These are phyloP conservation scores for Salpingus planirostris DNA, from an alignment of 2,888 invertebrate species.

Conservation along the genomic window DNA sequence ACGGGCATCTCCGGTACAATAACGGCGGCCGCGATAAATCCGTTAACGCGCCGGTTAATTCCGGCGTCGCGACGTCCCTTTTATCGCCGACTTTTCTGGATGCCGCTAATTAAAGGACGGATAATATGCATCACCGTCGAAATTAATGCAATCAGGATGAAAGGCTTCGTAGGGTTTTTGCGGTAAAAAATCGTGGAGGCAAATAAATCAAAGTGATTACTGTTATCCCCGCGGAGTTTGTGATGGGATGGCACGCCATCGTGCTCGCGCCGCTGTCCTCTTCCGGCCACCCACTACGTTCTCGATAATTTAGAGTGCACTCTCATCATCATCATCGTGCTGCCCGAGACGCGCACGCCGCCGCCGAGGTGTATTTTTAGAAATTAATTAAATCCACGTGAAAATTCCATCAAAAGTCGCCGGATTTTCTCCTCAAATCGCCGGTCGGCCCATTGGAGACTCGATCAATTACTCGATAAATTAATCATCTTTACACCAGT, in stretches of 20 bases:
- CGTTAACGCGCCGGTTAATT: too few species aligned
- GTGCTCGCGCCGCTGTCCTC: slow-evolving; percentile 3
- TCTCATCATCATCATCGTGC: too few species aligned
- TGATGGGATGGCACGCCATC: slow-evolving; percentile 7
- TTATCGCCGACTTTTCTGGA: too few species aligned
- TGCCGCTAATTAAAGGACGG: slow-evolving; percentile 13
- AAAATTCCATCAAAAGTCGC: too few species aligned
- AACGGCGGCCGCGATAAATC: too few species aligned
- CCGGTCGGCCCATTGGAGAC: too few species aligned
- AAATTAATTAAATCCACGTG: slow-evolving; percentile 19
- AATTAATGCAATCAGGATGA: slow-evolving; percentile 10
- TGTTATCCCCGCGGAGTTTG: slow-evolving; percentile 7
- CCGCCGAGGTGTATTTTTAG: slow-evolving; percentile 17
- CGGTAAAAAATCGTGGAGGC: slow-evolving; percentile 10
- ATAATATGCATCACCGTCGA: slow-evolving; percentile 7
- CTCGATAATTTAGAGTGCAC: slow-evolving; percentile 16
- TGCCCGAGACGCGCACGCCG: slow-evolving; percentile 8
- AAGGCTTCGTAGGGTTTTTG: slow-evolving; percentile 6
- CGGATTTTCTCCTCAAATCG: too few species aligned
- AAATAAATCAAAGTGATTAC: slow-evolving; percentile 14
- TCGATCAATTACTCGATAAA: too few species aligned
- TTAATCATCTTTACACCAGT: too few species aligned
- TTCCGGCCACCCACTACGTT: slow-evolving; percentile 14
- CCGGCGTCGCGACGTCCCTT: too few species aligned
- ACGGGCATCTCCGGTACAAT: too few species aligned